Percentiles rank a stretch among this genome's conserved stretches.
phyloP scores from a whole-genome alignment of 2,113 vertebrate species.

The Herpetotheres cachinnans region DNA sequence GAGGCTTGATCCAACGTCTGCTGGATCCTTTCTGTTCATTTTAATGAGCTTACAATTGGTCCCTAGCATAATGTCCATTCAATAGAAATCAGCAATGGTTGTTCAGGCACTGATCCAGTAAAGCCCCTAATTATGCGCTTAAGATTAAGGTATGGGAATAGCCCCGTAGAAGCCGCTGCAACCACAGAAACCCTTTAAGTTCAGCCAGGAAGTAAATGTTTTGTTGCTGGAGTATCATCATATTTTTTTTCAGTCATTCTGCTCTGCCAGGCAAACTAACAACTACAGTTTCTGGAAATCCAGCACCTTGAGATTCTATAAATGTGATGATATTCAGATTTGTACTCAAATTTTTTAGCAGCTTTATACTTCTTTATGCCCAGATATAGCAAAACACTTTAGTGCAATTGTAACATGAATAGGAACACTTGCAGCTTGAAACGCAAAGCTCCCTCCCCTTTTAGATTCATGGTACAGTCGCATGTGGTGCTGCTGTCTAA shows the following conservation, averaged over 20 bases:
- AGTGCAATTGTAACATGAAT: neutral
- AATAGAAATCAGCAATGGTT: conserved; percentile 27
- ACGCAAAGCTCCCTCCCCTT: neutral
- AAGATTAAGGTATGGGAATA: conserved; percentile 36
- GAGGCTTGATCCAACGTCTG: neutral
- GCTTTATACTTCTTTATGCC: neutral
- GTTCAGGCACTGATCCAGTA: conserved; percentile 37
- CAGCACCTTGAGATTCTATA: neutral
- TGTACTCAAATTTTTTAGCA: neutral
- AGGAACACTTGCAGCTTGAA: neutral
- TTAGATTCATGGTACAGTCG: neutral
- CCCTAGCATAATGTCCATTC: conserved; percentile 21
- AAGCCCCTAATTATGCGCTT: conserved; percentile 45
- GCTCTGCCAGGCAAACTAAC: neutral
- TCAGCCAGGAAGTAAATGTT: neutral
- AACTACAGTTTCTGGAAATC: neutral
- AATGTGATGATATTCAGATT: neutral
- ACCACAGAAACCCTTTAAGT: conserved; percentile 1
- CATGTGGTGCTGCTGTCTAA: neutral
- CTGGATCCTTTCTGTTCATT: conserved; percentile 38
- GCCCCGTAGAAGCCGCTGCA: neutral
- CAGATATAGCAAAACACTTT: neutral
- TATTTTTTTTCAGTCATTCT: neutral
- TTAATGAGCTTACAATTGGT: conserved; percentile 51
- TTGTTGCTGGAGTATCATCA: neutral